Evolutionary conservation across 2,888 invertebrate genomes (phyloP).

Genomic region (Rhagonycha lutea): DNA sequence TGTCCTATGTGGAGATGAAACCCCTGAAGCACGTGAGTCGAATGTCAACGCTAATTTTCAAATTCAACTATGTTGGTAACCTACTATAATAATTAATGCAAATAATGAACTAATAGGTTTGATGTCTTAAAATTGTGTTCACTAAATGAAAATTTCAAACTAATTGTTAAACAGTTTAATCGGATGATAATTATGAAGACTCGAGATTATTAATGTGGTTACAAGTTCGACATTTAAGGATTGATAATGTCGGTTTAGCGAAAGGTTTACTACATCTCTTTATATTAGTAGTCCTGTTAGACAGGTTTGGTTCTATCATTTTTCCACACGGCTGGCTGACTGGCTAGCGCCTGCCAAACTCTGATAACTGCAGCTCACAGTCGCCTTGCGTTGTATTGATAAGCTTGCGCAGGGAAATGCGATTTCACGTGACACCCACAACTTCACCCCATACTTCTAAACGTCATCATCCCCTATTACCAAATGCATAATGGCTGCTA

Average conservation of each 20-base stretch:
- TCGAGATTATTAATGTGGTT: neutral
- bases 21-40: constrained; percentile 28
- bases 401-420: constrained; percentile 48
- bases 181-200: neutral
- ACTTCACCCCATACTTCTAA: constrained; percentile 26
- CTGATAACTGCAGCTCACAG: constrained; percentile 56
- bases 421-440: constrained; percentile 39
- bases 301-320: constrained; percentile 57
- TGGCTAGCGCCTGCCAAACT: constrained; percentile 50
- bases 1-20: constrained; percentile 30
- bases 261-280: constrained; percentile 4
- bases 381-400: constrained; percentile 53
- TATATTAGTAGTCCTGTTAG: constrained; percentile 24
- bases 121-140: neutral
- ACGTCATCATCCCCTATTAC: constrained; percentile 28
- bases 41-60: constrained; percentile 1
- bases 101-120: neutral
- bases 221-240: neutral
- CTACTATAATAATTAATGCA: no score
- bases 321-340: constrained; percentile 62
- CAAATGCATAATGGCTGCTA: constrained; percentile 49
- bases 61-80: neutral
- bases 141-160: neutral
- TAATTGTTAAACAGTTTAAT: neutral
- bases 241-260: neutral